Percentiles rank a stretch among this genome's conserved stretches.
These are phyloP conservation scores for Drosophila fuyamai DNA, from an alignment of 1,140 invertebrate genomes.

Conservation along the genomic window DNA sequence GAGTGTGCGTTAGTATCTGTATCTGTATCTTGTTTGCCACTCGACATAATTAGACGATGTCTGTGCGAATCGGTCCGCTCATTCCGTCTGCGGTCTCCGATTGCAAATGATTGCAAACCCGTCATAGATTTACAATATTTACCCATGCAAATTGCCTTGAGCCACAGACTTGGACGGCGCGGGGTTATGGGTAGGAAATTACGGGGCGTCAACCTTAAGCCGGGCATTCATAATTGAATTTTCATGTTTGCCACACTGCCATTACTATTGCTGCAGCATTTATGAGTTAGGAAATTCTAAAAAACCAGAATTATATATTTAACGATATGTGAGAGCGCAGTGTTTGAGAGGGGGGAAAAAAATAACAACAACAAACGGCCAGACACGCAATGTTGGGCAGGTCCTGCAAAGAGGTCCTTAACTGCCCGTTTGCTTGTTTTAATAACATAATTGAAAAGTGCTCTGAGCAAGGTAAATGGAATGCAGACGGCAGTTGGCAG, in stretches of 20 bases:
- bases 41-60: conserved; percentile 79
- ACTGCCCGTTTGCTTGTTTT: conserved; percentile 70
- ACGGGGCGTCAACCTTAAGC: conserved; percentile 70
- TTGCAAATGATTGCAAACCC: conserved; percentile 75
- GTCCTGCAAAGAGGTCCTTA: conserved; percentile 62
- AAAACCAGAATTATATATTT: conserved; percentile 48
- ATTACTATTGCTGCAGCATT: conserved; percentile 52
- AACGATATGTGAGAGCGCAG: conserved; percentile 28
- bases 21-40: conserved; percentile 74
- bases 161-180: conserved; percentile 66
- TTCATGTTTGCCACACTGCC: conserved; percentile 70
- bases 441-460: conserved; percentile 84
- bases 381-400: conserved; percentile 51
- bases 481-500: conserved; percentile 61
- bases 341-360: conserved; percentile 26
- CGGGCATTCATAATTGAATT: conserved; percentile 80
- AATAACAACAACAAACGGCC: conserved; percentile 27
- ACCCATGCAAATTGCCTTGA: conserved; percentile 77
- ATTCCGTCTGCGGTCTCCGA: conserved; percentile 44
- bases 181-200: conserved; percentile 11
- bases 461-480: conserved; percentile 59
- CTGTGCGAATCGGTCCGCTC: conserved; percentile 44
- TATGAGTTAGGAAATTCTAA: conserved; percentile 53
- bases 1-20: conserved; percentile 23
- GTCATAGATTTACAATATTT: conserved; percentile 79